phyloP scores from a whole-genome alignment of 1,140 invertebrate species.

The Apolygus lucorum region DNA sequence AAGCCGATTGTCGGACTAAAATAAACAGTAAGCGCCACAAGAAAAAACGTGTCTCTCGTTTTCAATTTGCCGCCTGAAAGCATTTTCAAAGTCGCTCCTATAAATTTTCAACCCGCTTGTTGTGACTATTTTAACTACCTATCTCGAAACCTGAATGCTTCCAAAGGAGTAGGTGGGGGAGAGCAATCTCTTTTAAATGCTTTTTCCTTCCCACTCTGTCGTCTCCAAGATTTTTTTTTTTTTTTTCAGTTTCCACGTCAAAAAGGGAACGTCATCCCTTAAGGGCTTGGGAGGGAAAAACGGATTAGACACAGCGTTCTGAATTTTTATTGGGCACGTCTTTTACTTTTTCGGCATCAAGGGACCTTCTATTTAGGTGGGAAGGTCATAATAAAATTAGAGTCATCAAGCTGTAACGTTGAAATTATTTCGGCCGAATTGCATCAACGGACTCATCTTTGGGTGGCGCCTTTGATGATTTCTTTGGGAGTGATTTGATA shows the following conservation, averaged over 20 bases:
- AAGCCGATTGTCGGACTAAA: slow-evolving; percentile 20
- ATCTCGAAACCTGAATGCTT: not conserved
- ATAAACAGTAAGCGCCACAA: not conserved
- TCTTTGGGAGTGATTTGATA: not conserved
- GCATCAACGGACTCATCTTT: slow-evolving; percentile 16
- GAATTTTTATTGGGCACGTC: slow-evolving; percentile 20
- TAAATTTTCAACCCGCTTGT: slow-evolving; percentile 3
- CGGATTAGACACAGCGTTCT: slow-evolving; percentile 21
- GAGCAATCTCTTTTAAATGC: slow-evolving; percentile 18
- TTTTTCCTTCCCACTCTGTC: not conserved
- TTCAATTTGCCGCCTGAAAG: slow-evolving; percentile 10
- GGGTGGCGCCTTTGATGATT: slow-evolving; percentile 17
- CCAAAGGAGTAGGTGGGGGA: not conserved
- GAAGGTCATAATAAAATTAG: slow-evolving; percentile 17
- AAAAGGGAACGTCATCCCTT: slow-evolving; percentile 16
- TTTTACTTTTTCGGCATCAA: slow-evolving; percentile 16
- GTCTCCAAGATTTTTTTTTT: not conserved
- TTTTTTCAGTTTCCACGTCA: too few relatives aligned
- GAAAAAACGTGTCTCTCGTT: not conserved
- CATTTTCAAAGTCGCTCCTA: slow-evolving; percentile 11
- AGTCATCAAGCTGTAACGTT: slow-evolving; percentile 12
- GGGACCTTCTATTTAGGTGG: not conserved
- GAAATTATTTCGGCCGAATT: slow-evolving; percentile 17
- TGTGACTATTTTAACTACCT: slow-evolving; percentile 11
- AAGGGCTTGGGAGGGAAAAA: slow-evolving; percentile 13